Evolutionary conservation across 2,113 vertebrate genomes (phyloP).

Genomic region (Coturnix japonica): DNA sequence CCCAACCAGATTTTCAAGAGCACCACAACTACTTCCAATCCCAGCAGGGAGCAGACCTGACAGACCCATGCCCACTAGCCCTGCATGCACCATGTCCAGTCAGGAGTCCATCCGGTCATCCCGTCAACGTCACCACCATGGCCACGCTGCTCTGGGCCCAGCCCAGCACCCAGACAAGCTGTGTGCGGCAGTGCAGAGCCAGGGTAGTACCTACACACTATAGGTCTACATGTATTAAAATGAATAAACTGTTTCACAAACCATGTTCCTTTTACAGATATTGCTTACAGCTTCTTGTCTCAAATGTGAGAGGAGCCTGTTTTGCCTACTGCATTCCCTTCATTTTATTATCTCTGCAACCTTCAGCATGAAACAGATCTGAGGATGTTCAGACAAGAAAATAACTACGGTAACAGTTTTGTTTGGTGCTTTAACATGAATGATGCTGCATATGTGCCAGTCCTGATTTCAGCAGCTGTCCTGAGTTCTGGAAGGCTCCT

Average conservation of each 20-base stretch:
- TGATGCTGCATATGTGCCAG: too few relatives aligned
- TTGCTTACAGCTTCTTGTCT: not conserved
- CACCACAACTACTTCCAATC: not conserved
- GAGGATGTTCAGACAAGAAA: not conserved
- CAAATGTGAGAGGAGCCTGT: not conserved
- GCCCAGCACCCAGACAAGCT: not conserved
- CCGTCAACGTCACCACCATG: not conserved
- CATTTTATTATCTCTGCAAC: not conserved
- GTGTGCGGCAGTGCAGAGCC: not conserved
- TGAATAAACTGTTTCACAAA: not conserved
- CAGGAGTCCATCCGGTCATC: not conserved
- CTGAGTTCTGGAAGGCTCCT: not conserved
- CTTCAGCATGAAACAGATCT: not conserved
- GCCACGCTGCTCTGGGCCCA: not conserved
- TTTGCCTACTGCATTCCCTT: not conserved
- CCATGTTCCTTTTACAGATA: not conserved
- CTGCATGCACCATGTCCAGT: not conserved
- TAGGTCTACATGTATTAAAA: not conserved
- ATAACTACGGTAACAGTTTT: not conserved
- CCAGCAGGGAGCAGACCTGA: not conserved
- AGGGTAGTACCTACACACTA: not conserved
- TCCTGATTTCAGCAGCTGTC: not conserved
- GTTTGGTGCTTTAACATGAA: not conserved
- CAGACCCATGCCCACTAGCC: not conserved
- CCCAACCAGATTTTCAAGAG: not conserved